phyloP scores from a whole-genome alignment of 2,797 vertebrate genomes.

The Zenarchopterus dispar region DNA sequence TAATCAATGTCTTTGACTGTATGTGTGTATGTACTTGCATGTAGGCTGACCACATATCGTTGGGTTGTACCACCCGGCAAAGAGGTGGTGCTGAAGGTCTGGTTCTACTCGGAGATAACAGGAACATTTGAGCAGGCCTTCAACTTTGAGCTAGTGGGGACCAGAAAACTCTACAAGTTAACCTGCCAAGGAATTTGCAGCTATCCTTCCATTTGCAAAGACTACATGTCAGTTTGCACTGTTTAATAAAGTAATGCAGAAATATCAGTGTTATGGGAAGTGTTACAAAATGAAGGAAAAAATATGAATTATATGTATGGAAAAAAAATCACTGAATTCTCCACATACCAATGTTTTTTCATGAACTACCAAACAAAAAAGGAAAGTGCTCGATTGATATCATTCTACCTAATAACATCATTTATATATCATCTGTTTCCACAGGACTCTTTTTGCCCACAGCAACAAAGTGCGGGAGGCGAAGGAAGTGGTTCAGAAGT shows the following conservation, averaged over 20 bases:
- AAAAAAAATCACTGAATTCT: background rate
- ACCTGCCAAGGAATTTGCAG: conserved; percentile 83
- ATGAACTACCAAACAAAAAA: too few species aligned
- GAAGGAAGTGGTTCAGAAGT: conserved; percentile 81
- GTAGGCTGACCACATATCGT: conserved; percentile 84
- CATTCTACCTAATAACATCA: background rate
- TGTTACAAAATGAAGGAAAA: background rate
- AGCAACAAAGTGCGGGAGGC: conserved; percentile 67
- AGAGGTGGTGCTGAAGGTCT: conserved; percentile 81
- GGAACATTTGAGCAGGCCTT: conserved; percentile 86
- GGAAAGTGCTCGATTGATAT: too few species aligned
- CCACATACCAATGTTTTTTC: background rate
- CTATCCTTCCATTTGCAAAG: conserved; percentile 86
- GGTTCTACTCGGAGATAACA: conserved; percentile 79
- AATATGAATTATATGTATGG: background rate
- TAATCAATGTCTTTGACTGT: conserved; percentile 7
- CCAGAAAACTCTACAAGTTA: conserved; percentile 82
- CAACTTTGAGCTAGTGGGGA: conserved; percentile 89
- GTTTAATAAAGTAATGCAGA: background rate
- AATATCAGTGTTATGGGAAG: background rate
- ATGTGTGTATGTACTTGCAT: conserved; percentile 19
- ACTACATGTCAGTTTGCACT: conserved; percentile 82
- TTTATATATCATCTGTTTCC: conserved; percentile 11
- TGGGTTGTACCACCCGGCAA: conserved; percentile 86
- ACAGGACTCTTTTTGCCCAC: conserved; percentile 87